A percentile compares a stretch with the other conserved stretches of the same genome.
phyloP scores from a whole-genome alignment of 2,797 vertebrate genomes.

The Sebastes jordani region DNA sequence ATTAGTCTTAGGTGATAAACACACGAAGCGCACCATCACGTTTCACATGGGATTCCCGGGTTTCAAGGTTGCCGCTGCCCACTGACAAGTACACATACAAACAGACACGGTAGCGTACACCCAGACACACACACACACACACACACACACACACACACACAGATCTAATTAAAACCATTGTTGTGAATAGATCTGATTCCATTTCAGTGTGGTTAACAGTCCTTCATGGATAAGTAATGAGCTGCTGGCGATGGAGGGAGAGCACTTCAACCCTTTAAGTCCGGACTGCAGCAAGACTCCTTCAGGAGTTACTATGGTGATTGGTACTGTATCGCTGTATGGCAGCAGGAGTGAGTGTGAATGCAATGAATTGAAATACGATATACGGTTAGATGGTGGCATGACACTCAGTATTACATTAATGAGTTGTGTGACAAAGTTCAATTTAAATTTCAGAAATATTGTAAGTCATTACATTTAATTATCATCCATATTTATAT shows the following conservation, averaged over 20 bases:
- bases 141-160: conserved; percentile 3
- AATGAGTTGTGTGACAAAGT: background rate
- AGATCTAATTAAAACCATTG: conserved; percentile 79
- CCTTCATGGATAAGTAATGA: conserved; percentile 81
- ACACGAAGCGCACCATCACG: conserved; percentile 57
- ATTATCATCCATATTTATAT: background rate
- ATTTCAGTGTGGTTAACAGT: conserved; percentile 78
- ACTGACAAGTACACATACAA: conserved; percentile 46
- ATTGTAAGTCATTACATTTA: conserved; percentile 1
- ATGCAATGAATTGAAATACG: conserved; percentile 41
- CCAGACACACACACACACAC: background rate
- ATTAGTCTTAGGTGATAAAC: conserved; percentile 79
- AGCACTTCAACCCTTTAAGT: conserved; percentile 63
- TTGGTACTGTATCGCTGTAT: conserved; percentile 37
- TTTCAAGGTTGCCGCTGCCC: conserved; percentile 73
- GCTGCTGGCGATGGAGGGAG: conserved; percentile 60
- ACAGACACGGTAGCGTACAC: conserved; percentile 13
- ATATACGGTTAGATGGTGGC: background rate
- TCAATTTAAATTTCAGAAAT: background rate
- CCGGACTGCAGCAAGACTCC: conserved; percentile 54
- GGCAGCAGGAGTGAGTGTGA: conserved; percentile 31
- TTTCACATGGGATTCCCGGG: conserved; percentile 67
- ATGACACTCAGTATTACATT: conserved; percentile 2
- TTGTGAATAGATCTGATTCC: conserved; percentile 80
- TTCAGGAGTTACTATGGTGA: conserved; percentile 58